Evolutionary conservation across 2,888 invertebrate species (phyloP).

Genomic region (Scaptodrosophila latifasciaeformis): DNA sequence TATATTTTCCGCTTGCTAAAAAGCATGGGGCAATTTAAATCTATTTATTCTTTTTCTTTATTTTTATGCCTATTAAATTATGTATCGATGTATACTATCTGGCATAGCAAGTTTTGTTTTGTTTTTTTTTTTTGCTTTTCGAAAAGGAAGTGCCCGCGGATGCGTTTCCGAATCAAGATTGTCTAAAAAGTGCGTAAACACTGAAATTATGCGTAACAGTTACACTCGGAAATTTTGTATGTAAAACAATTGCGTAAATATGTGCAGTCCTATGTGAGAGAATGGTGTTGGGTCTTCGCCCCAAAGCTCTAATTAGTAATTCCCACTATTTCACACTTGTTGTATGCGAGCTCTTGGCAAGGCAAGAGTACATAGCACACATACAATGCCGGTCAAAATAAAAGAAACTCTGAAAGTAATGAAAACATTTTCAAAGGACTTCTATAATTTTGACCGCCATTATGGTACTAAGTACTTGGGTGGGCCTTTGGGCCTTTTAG

Average conservation of each 20-base stretch:
- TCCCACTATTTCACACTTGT: slow-evolving; percentile 35
- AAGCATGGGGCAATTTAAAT: no score
- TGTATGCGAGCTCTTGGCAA: slow-evolving; percentile 30
- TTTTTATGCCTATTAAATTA: no score
- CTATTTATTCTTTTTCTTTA: no score
- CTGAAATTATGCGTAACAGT: slow-evolving; percentile 55
- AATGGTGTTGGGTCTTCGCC: slow-evolving; percentile 29
- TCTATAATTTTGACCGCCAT: no score
- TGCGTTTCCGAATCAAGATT: slow-evolving; percentile 66
- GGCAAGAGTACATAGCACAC: not conserved
- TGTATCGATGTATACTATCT: no score
- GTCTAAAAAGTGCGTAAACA: slow-evolving; percentile 54
- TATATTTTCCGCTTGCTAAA: no score
- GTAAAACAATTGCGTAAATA: not conserved
- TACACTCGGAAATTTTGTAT: slow-evolving; percentile 21
- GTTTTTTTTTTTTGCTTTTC: not conserved
- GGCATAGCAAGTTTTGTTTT: no score
- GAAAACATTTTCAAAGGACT: no score
- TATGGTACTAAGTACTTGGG: no score
- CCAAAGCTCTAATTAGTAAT: slow-evolving; percentile 40
- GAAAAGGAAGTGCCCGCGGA: slow-evolving; percentile 39
- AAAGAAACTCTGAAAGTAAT: slow-evolving; percentile 4
- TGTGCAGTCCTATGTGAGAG: slow-evolving; percentile 30
- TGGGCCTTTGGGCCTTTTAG: not conserved
- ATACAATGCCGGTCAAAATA: slow-evolving; percentile 8